Evolutionary conservation across 2,888 invertebrate genomes (phyloP), one percentile per base, ranked within the genome.

Genomic region (Melipona beecheii): DNA sequence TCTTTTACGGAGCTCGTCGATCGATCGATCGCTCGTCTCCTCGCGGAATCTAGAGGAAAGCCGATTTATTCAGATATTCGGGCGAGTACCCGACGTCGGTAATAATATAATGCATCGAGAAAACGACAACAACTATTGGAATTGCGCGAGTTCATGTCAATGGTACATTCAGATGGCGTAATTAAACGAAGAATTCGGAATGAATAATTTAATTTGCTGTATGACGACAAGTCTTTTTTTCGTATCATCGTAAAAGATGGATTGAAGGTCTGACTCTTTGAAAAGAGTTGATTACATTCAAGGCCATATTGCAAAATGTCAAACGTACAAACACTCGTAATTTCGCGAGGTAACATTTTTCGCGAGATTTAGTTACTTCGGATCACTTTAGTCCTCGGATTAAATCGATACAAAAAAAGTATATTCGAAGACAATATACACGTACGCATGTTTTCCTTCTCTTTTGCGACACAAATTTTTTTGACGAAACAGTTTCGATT

Each of bases 61-160:
- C 69, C 66, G 66, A 72, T 72, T 81, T 54, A 66, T 15, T 62
- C 21, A 62, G 60, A 60, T 80, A 66, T 77, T 77, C 58, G 71
- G 24, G 52, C 50, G 24, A 5, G n/a, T 36, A 24, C 52, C 1
- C 17, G 31, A 17, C 21, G n/a, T 72, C n/a, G 4, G 24, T 70
- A n/a, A 13, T 2, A 36, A 13, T 2, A 36, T 15, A 24, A 19
- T 54, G 52, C 24, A 17, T 13, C 49, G 24, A 49, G 11, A 19
- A 27, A 21, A 60, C 31, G n/a, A 21, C n/a, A n/a, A 31, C 31
- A 4, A 31, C 31, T 31, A 31, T 31, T 31, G 31, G 31, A 31
- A 31, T 31, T 31, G 31, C 13, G 5, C 15, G 5, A 4, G 15
- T n/a, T 56, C n/a, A n/a, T 56, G 27, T 27, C 27, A n/a, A n/a